A percentile compares a stretch with the other conserved stretches of the same genome.
Conservation (phyloP, 2,888 invertebrate species). For the Saturnia pavonia region DNA sequence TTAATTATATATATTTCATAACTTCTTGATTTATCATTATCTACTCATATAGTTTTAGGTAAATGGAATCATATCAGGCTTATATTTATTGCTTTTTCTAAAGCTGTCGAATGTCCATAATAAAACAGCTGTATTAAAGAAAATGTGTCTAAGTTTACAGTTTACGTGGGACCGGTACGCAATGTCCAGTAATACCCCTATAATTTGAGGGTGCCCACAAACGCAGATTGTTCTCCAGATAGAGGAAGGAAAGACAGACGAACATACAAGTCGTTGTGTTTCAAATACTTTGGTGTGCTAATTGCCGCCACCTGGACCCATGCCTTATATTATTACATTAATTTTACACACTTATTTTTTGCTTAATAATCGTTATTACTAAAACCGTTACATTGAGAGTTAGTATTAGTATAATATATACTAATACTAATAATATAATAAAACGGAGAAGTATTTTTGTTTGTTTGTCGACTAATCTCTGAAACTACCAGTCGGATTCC, state of each 20-base stretch:
- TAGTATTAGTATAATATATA: too few species aligned
- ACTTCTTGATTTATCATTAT: too few species aligned
- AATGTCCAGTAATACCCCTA: conserved; percentile 63
- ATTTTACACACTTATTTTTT: conserved; percentile 26
- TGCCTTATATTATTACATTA: conserved; percentile 26
- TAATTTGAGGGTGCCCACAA: conserved; percentile 75
- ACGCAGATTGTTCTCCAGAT: conserved; percentile 64
- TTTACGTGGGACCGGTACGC: conserved; percentile 33
- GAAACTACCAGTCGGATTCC: too few species aligned
- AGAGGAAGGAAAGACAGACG: conserved; percentile 42
- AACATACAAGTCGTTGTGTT: conserved; percentile 32
- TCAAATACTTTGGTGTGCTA: conserved; percentile 50
- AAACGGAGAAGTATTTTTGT: too few species aligned
- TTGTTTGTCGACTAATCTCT: too few species aligned
- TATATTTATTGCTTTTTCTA: background rate
- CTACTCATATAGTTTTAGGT: background rate
- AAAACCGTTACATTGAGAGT: background rate
- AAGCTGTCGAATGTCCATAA: background rate
- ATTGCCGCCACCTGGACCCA: conserved; percentile 52
- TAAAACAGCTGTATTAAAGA: background rate
- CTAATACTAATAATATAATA: too few species aligned
- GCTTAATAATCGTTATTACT: conserved; percentile 12
- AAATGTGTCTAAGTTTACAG: conserved; percentile 37
- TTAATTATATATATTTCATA: too few species aligned
- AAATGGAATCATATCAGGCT: background rate